Evolutionary conservation across 2,113 vertebrate genomes (phyloP).

Genomic region (Pantherophis guttatus): DNA sequence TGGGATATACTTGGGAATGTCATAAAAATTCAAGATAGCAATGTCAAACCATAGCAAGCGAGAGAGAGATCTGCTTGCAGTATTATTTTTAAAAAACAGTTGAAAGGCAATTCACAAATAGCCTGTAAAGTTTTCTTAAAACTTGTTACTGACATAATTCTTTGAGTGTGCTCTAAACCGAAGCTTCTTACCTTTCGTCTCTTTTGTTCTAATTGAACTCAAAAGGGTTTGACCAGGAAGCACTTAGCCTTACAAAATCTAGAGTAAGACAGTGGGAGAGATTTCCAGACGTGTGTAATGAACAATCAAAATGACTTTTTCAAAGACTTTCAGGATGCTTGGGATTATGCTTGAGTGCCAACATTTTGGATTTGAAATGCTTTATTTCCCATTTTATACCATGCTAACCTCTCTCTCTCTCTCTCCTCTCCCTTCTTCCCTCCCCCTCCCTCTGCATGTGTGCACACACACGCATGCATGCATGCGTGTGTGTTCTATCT

Average conservation of each 20-base stretch:
- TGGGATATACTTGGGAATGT: background rate
- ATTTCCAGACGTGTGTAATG: background rate
- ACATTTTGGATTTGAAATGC: background rate
- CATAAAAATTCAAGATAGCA: background rate
- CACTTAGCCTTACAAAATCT: too few species aligned
- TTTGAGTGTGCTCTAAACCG: background rate
- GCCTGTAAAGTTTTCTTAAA: background rate
- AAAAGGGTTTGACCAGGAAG: too few species aligned
- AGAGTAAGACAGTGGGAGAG: background rate
- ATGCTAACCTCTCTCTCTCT: too few species aligned
- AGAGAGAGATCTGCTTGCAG: too few species aligned
- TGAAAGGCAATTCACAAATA: background rate
- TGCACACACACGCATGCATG: too few species aligned
- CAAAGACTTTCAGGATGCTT: background rate
- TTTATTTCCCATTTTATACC: background rate
- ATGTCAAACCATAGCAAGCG: background rate
- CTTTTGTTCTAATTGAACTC: background rate
- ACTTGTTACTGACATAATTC: background rate
- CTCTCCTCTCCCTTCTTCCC: background rate
- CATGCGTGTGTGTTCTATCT: background rate
- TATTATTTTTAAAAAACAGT: background rate
- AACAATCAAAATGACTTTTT: background rate
- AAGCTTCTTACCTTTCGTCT: background rate
- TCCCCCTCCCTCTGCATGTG: background rate
- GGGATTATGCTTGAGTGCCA: background rate